phyloP scores from a whole-genome alignment of 2,797 vertebrate species.

The Huso huso region DNA sequence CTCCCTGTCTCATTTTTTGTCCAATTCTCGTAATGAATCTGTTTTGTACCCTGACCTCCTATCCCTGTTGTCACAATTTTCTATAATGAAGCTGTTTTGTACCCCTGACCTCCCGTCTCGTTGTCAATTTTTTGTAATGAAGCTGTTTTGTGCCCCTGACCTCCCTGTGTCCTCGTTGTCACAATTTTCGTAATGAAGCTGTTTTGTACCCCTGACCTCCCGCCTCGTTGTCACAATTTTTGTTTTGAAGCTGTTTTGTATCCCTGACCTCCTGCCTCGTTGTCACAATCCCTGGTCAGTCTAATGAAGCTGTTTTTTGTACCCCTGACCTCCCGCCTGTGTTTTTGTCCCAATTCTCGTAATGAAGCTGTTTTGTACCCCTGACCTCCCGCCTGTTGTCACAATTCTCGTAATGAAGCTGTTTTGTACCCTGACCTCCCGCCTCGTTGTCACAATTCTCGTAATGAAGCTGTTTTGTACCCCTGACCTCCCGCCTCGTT shows the following conservation, averaged over 20 bases:
- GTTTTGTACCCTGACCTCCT: not conserved
- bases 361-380: not conserved
- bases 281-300: not conserved
- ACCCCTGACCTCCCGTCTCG: slow-evolving; percentile 29
- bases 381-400: slow-evolving; percentile 18
- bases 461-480: too few species aligned
- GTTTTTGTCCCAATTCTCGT: not conserved
- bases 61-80: slow-evolving; percentile 26
- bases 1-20: not conserved
- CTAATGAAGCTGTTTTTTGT: not conserved
- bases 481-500: too few species aligned
- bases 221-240: too few species aligned
- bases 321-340: not conserved
- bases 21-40: too few species aligned
- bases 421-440: slow-evolving; percentile 13
- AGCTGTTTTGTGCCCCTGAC: too few species aligned
- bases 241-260: too few species aligned
- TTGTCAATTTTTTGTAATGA: not conserved
- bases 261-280: not conserved
- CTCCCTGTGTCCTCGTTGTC: too few species aligned
- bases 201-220: too few species aligned
- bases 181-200: too few species aligned
- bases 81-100: too few species aligned
- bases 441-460: slow-evolving; percentile 23
- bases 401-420: slow-evolving; percentile 17